phyloP scores from a whole-genome alignment of 2,797 vertebrate genomes.

The Mus spretus region DNA sequence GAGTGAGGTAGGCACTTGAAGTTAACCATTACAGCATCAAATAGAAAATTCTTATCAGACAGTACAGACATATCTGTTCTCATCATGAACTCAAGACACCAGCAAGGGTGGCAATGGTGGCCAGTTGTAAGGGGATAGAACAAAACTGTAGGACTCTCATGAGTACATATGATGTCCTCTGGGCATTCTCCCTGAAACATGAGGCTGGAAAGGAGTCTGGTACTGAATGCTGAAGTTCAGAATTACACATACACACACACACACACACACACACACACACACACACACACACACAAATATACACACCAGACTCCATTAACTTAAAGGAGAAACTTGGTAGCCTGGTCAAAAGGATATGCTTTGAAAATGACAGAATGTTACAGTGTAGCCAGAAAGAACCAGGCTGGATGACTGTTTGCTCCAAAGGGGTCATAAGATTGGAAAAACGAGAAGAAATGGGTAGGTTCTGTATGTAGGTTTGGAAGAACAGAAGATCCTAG shows the following conservation, averaged over 20 bases:
- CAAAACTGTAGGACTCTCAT: background rate
- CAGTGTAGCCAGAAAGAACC: background rate
- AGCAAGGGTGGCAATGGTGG: background rate
- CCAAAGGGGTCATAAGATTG: background rate
- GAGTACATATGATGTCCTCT: background rate
- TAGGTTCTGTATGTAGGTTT: background rate
- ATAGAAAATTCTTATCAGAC: background rate
- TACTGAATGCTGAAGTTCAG: background rate
- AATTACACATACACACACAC: background rate
- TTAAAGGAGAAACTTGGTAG: background rate
- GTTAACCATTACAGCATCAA: background rate
- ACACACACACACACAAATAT: background rate
- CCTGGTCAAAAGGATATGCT: background rate
- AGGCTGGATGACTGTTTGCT: background rate
- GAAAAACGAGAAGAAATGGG: background rate
- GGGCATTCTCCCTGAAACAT: background rate
- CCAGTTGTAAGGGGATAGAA: background rate
- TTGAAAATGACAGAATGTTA: background rate
- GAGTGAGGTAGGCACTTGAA: background rate
- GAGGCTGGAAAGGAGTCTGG: background rate
- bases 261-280: background rate
- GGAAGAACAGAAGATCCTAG: background rate
- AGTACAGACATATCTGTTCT: background rate
- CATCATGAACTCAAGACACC: background rate
- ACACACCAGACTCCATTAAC: background rate